A percentile compares a stretch with the other conserved stretches of the same genome.
These are phyloP conservation scores for Hypanus sabinus DNA, from an alignment of 2,113 vertebrate genomes.

Conservation along the genomic window DNA sequence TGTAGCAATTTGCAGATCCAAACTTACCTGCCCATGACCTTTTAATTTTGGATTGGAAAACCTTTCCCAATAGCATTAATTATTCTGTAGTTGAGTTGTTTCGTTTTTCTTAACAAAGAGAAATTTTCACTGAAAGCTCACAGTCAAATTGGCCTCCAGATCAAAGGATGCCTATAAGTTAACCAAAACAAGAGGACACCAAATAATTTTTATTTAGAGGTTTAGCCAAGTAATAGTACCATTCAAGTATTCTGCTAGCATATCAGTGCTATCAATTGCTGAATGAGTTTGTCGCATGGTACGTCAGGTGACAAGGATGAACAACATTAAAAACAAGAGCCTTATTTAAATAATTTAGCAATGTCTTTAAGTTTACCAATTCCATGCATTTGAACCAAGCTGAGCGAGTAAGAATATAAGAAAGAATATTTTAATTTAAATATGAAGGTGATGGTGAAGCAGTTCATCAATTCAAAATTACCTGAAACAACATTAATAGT, in stretches of 20 bases:
- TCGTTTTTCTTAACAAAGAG: not conserved
- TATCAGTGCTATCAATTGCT: not conserved
- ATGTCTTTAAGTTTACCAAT: not conserved
- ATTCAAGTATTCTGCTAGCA: not conserved
- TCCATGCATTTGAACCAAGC: not conserved
- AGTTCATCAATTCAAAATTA: too few species aligned
- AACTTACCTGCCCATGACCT: not conserved
- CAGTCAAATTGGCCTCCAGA: too few species aligned
- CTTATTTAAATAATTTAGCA: not conserved
- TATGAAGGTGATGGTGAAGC: too few species aligned
- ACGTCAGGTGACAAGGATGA: not conserved
- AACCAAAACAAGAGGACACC: too few species aligned
- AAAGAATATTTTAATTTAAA: too few species aligned
- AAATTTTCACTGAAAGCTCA: too few species aligned
- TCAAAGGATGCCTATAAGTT: too few species aligned
- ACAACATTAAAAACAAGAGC: not conserved
- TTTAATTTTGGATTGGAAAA: not conserved
- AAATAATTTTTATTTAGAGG: too few species aligned
- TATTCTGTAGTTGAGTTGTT: not conserved
- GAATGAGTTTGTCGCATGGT: not conserved
- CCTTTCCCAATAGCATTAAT: not conserved
- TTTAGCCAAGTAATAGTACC: not conserved
- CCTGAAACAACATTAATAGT: too few species aligned
- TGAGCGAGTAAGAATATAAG: not conserved
- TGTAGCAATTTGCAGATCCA: too few species aligned